Evolutionary conservation across 1,140 invertebrate genomes (phyloP), one percentile per base, ranked within the genome.

Genomic region (Zaprionus africanus): DNA sequence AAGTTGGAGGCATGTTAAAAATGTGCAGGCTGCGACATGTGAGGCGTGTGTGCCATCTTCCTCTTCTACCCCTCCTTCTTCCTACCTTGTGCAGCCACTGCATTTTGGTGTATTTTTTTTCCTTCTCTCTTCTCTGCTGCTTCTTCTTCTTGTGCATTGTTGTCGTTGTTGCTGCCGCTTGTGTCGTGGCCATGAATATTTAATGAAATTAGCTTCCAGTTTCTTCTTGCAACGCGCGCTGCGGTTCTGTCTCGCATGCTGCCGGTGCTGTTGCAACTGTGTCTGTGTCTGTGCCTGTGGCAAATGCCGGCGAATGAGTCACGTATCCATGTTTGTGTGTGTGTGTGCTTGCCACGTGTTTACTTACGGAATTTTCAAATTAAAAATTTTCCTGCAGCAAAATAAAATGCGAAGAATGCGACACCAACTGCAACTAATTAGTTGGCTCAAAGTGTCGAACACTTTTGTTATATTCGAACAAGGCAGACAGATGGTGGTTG

Each of bases 201-300:
- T 90, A 90, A 88, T 88, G 85, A 88, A 88, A 88, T 88, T 88
- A 88, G 85, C 79, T 77, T 77, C 88, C 79, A 84, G 85, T 79
- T 82, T 72, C 85, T 77, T 84, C 85, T 77, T 84, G 66, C 84
- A 78, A 81, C 66, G 64, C 71, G 65, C 70, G 60, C 60, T 77
- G 81, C 75, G 82, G 78, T 69, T 54, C 46, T 28, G 41, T 49
- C 70, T 56, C 59, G 56, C 56, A 59, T 60, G 57, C 53, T 56
- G n/a, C 22, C 26, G 61, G 46, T 51, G 46, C 61, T 63, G 13
- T 38, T 36, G 6, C 13, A 15, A 41, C 34, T 71, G 53, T 66
- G 62, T 53, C 24, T 71, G 53, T 66, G 62, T 41, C 62, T 58
- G 41, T 26, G 11, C 51, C 12, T 66, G 53, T 46, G 17, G 34